Conservation (phyloP, 35 echinoderm and acorn worm genomes). For the Ophioderma brevispina region DNA sequence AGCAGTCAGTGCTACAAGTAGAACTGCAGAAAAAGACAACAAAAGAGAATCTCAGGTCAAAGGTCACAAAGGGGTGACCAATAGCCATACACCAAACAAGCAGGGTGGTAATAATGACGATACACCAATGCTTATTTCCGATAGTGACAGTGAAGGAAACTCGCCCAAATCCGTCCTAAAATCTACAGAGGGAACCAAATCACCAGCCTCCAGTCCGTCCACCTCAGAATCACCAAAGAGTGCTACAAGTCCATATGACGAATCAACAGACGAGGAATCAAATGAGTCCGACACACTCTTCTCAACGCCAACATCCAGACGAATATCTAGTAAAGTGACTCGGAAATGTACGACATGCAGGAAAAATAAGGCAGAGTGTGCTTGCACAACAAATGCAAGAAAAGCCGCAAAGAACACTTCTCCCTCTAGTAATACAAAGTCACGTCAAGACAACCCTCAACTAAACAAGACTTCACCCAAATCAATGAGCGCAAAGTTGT, state of each 20-base stretch:
- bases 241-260: too few relatives aligned
- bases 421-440: neutral
- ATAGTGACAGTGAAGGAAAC: neutral
- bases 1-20: neutral
- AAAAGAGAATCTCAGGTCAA: neutral
- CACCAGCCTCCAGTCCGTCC: too few relatives aligned
- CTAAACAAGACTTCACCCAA: neutral
- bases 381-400: neutral
- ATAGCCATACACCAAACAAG: neutral
- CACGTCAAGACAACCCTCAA: neutral
- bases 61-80: slow-evolving; percentile 28
- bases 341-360: neutral
- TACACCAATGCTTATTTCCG: slow-evolving; percentile 13
- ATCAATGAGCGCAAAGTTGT: neutral
- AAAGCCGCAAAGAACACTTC: neutral
- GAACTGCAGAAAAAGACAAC: neutral
- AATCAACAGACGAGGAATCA: too few relatives aligned
- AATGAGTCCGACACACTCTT: too few relatives aligned
- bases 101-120: neutral
- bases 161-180: neutral
- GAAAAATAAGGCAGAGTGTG: neutral
- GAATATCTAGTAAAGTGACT: neutral
- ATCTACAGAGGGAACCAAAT: neutral
- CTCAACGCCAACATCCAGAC: too few relatives aligned
- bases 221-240: too few relatives aligned